Evolutionary conservation across 2,113 vertebrate genomes (phyloP), one percentile per base, ranked within the genome.

Genomic region (Bombycilla garrulus): DNA sequence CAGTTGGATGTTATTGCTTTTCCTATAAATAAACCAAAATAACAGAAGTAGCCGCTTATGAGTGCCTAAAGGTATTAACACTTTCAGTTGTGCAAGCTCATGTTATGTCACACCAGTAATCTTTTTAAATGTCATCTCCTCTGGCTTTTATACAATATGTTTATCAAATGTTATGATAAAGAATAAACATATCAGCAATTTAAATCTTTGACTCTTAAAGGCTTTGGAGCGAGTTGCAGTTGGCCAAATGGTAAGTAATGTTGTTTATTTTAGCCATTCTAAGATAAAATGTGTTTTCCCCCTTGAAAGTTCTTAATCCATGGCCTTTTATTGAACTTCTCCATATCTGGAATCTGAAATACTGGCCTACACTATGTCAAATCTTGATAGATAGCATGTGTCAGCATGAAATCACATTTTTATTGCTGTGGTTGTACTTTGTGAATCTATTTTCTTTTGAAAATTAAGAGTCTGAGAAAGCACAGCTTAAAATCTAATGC

Each of bases 181-280:
- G 90, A 97, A 93, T 96, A 98, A 98, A 97, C 96, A 92, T 95
- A 91, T 94, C 91, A 94, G 50, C 80, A 86, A 35, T 96, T 94
- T 97, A 93, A 93, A 96, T 97, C 96, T 93, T 95, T 91, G 42
- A 73, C 69, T 92, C 91, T 97, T 95, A 93, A 92, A 99, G 98
- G 98, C 98, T 93, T 97, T 98, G 96, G 98, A 99, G 76, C 96
- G 98, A 86, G 98, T 98, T 97, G 97, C 97, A 91, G 95, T 97
- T 89, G 98, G 98, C 96, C 98, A 98, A 96, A 97, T 98, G 97
- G 98, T 98, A 97, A 98, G 98, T 98, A 94, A 96, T 86, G 86
- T 40, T 97, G 96, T 98, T 97, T 98, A 96, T 94, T 98, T 91
- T 97, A 96, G 92, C 74, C 56, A 54, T 95, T 77, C 53, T 94